Percentiles rank a stretch among this genome's conserved stretches.
Evolutionary conservation across 1,140 invertebrate genomes (phyloP).

Genomic region (Eriosoma lanigerum): DNA sequence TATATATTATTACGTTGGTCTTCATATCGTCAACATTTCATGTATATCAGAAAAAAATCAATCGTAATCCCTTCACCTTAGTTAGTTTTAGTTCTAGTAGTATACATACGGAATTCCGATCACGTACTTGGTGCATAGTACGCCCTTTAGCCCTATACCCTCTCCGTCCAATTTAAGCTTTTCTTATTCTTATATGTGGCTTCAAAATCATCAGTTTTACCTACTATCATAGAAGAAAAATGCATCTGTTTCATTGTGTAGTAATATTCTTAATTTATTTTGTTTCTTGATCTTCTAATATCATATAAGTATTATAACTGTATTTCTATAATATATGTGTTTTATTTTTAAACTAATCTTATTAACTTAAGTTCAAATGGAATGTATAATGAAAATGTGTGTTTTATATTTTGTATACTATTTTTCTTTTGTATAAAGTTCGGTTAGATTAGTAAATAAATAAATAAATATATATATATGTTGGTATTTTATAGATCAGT

Average conservation of each 20-base stretch:
- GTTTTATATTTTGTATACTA: not conserved
- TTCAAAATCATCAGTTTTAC: not conserved
- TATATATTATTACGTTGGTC: not conserved
- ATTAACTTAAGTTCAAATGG: not conserved
- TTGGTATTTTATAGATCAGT: no score
- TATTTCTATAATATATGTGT: not conserved
- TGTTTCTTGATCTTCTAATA: not conserved
- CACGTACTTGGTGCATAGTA: slow-evolving; percentile 46
- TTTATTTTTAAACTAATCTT: slow-evolving; percentile 1
- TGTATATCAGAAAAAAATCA: slow-evolving; percentile 39
- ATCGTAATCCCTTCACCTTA: slow-evolving; percentile 29
- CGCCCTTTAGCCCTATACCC: slow-evolving; percentile 32
- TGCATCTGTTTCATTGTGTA: not conserved
- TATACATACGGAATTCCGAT: slow-evolving; percentile 26
- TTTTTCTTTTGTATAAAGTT: no score
- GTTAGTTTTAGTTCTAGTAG: not conserved
- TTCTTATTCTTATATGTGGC: slow-evolving; percentile 27
- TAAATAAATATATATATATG: no score
- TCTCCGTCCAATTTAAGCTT: slow-evolving; percentile 9
- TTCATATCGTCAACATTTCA: slow-evolving; percentile 1
- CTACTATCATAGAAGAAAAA: not conserved
- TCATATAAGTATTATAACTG: not conserved
- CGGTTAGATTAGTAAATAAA: no score
- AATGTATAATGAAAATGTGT: not conserved
- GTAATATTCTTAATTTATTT: not conserved